phyloP scores from a whole-genome alignment of 2,888 invertebrate genomes.

The Asteroscopus sphinx region DNA sequence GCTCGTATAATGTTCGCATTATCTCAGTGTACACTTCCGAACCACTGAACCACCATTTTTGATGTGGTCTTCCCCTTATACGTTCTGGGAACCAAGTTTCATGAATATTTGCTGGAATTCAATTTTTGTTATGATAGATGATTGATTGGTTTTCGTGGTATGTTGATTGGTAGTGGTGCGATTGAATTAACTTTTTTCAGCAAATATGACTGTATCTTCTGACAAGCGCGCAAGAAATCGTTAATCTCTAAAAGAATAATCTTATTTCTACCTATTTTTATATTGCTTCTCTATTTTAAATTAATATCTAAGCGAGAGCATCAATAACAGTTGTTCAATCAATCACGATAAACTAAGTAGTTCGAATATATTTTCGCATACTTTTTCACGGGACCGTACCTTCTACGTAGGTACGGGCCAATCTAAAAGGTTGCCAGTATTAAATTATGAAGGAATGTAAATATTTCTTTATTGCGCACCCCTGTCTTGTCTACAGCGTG shows the following conservation, averaged over 20 bases:
- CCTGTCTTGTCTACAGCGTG: conserved; percentile 75
- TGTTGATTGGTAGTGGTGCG: neutral
- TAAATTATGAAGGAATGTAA: conserved; percentile 63
- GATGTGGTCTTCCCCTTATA: conserved; percentile 60
- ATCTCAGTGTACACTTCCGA: conserved; percentile 82
- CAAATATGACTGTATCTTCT: too few species aligned
- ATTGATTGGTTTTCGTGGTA: conserved; percentile 24
- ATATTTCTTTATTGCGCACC: conserved; percentile 65
- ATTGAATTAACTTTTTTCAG: neutral
- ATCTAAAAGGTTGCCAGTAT: conserved; percentile 45
- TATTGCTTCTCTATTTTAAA: conserved; percentile 10
- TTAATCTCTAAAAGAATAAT: too few species aligned
- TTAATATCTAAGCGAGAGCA: conserved; percentile 31
- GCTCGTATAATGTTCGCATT: conserved; percentile 88
- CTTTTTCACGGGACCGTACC: conserved; percentile 17
- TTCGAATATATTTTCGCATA: conserved; percentile 37
- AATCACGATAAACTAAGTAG: conserved; percentile 33
- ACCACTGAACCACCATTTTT: conserved; percentile 74
- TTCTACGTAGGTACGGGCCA: conserved; percentile 7
- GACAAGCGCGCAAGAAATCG: too few species aligned
- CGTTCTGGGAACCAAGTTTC: conserved; percentile 42
- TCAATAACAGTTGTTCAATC: conserved; percentile 45
- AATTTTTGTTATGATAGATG: conserved; percentile 22
- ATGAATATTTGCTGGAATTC: conserved; percentile 54
- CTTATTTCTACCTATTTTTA: neutral